Base-by-base conservation (phyloP, 2,888 invertebrate species). In the Carcina quercana region DNA sequence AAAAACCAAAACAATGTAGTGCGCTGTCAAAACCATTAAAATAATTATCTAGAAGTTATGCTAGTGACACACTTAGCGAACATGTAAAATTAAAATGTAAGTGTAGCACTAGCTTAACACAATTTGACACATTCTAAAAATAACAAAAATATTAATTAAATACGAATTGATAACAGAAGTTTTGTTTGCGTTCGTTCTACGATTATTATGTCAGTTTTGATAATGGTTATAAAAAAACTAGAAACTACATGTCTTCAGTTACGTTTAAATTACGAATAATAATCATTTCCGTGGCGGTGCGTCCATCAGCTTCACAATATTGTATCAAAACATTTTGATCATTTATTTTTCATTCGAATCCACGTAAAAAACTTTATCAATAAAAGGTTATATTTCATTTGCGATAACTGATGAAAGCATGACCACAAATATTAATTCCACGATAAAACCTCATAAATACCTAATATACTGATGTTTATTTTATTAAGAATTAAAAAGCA, bases 201-300 rank as follows among this genome's bases (percentile, higher is more conserved):
- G n/a, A n/a, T n/a, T n/a, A n/a, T n/a, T n/a, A n/a, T n/a, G n/a
- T n/a, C n/a, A n/a, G 57, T 53, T 55, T 47, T 53, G 53, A 59
- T 59, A 63, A 59, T 59, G 34, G 42, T 53, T 61, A 65, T 52
- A 66, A 68, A n/a, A n/a, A n/a, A 73, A 70, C 70, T 69, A 70
- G 65, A 58, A 49, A 47, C 66, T 63, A 61, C 55, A 40, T 53
- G 37, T 37, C 39, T 42, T 43, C 34, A 51, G 45, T 43, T 28
- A 28, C 49, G 33, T 30, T 50, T 51, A 53, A 55, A 58, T 50
- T 50, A 49, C 50, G 56, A 53, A 50, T 47, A 53, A 54, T 55
- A 53, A 53, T 42, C 10, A n/a, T n/a, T n/a, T n/a, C 37, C 40
- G 45, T 46, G 55, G 54, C 53, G 53, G 38, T 61, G 60, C 60